phyloP scores from a whole-genome alignment of 1,140 invertebrate species.

The Agraylea sexmaculata region DNA sequence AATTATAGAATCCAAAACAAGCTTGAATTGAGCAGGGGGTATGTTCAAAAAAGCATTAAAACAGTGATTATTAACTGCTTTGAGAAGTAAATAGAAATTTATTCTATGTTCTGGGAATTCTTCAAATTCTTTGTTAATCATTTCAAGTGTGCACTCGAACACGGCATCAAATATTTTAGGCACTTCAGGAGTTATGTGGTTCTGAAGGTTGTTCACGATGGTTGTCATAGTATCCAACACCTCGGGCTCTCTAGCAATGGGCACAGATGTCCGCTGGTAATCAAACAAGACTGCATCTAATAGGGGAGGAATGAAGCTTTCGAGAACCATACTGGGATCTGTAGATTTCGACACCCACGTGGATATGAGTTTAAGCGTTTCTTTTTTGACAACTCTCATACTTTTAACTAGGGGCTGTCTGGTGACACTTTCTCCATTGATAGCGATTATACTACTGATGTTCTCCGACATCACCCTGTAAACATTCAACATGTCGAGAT shows the following conservation, averaged over 20 bases:
- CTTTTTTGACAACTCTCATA: conserved; percentile 98
- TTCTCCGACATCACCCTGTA: conserved; percentile 99
- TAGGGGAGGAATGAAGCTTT: conserved; percentile 95
- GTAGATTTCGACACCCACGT: conserved; percentile 90
- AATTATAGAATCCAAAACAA: conserved; percentile 97
- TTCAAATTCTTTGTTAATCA: conserved; percentile 99
- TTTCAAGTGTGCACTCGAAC: conserved; percentile 96
- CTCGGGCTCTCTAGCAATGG: conserved; percentile 93
- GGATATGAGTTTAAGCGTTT: conserved; percentile 96
- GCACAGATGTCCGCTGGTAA: conserved; percentile 89
- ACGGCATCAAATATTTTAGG: conserved; percentile 99
- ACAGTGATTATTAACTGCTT: conserved; percentile 89
- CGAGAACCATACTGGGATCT: conserved; percentile 84
- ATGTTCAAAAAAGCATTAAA: conserved; percentile 93
- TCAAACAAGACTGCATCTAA: conserved; percentile 93
- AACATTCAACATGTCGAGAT: conserved; percentile 98
- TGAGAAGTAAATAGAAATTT: conserved; percentile 93
- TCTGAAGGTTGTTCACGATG: conserved; percentile 90
- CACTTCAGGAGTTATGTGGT: conserved; percentile 85
- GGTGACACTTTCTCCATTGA: conserved; percentile 91
- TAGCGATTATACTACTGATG: conserved; percentile 88
- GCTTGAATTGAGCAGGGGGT: conserved; percentile 91
- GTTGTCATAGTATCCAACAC: conserved; percentile 95
- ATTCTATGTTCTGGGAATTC: conserved; percentile 98
- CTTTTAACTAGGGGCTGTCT: conserved; percentile 96